phyloP scores from a whole-genome alignment of 2,113 vertebrate species.

The Falcunculus frontatus region DNA sequence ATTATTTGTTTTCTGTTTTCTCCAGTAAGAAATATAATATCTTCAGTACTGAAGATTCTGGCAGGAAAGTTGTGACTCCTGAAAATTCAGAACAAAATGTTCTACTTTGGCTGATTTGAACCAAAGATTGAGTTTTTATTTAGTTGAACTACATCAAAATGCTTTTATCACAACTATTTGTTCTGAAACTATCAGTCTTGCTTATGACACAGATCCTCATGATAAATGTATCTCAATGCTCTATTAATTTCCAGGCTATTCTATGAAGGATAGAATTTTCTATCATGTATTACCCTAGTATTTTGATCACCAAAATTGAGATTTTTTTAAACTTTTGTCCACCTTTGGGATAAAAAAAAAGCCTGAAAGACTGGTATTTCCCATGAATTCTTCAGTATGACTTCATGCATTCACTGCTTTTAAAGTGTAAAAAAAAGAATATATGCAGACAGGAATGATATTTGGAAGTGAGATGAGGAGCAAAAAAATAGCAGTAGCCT shows the following conservation, averaged over 20 bases:
- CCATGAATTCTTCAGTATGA: background rate
- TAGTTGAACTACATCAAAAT: background rate
- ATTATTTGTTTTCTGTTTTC: background rate
- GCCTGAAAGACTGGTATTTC: background rate
- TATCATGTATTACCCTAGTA: background rate
- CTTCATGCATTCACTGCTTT: background rate
- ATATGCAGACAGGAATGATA: background rate
- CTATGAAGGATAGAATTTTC: background rate
- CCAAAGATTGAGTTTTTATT: background rate
- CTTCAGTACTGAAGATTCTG: background rate
- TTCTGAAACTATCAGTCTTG: background rate
- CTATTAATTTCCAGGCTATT: background rate
- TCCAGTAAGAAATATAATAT: background rate
- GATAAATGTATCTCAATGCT: background rate
- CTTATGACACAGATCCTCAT: background rate
- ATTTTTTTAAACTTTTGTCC: background rate
- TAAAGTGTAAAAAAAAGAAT: background rate
- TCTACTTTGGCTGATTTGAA: background rate
- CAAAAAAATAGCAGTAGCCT: background rate
- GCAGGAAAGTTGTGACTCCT: background rate
- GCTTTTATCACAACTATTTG: background rate
- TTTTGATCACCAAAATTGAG: background rate
- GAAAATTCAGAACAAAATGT: background rate
- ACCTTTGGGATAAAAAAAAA: background rate
- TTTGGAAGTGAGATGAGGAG: background rate